phyloP scores from a whole-genome alignment of 2,888 invertebrate genomes.

The Serrognathus titanus region DNA sequence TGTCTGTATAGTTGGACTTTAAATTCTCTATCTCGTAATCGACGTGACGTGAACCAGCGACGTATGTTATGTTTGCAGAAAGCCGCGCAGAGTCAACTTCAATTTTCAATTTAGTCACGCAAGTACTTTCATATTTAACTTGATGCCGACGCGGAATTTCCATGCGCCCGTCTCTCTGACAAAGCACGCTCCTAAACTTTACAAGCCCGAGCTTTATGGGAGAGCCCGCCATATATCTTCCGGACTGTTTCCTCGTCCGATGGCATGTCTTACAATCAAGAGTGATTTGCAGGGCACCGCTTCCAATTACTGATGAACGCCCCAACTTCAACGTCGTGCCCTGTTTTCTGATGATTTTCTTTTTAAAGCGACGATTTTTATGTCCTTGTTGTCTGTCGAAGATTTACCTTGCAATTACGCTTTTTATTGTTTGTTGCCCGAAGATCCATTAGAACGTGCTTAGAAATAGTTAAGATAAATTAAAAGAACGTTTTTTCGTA shows the following conservation, averaged over 20 bases:
- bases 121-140: slow-evolving; percentile 26
- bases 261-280: slow-evolving; percentile 42
- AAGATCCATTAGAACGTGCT: too few species aligned
- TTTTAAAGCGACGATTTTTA: slow-evolving; percentile 2
- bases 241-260: slow-evolving; percentile 39
- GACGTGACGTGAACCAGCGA: too few species aligned
- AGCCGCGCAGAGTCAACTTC: too few species aligned
- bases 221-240: slow-evolving; percentile 41
- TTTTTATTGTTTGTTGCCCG: too few species aligned
- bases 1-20: too few species aligned
- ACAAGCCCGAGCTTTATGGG: slow-evolving; percentile 40
- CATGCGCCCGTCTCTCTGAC: slow-evolving; percentile 34
- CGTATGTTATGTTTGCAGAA: too few species aligned
- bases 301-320: slow-evolving; percentile 40
- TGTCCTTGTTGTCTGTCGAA: too few species aligned
- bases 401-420: too few species aligned
- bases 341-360: slow-evolving; percentile 4
- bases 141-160: slow-evolving; percentile 36
- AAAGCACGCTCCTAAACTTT: slow-evolving; percentile 38
- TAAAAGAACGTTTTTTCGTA: too few species aligned
- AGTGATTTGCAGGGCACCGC: slow-evolving; percentile 42
- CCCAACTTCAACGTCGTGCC: slow-evolving; percentile 29
- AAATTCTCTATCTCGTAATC: too few species aligned
- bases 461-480: too few species aligned
- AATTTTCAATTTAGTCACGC: slow-evolving; percentile 13